Evolutionary conservation across 2,113 vertebrate genomes (phyloP).

Genomic region (Hymenochirus boettgeri): DNA sequence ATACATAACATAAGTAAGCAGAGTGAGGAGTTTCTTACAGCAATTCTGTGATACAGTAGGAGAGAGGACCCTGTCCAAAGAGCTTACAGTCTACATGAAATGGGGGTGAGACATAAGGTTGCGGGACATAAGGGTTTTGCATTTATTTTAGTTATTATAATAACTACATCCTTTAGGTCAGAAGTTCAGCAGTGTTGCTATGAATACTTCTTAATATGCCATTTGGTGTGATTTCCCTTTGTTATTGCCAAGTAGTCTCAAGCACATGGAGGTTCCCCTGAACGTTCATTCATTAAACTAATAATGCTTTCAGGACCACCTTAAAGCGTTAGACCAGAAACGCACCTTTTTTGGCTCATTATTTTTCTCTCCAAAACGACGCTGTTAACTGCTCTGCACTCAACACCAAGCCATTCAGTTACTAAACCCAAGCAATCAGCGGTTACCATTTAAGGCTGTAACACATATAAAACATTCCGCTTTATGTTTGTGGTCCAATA

Average conservation of each 20-base stretch:
- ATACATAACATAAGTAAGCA: no score
- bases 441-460: slow-evolving; percentile 32
- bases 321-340: slow-evolving; percentile 18
- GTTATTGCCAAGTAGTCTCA: not conserved
- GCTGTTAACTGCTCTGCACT: slow-evolving; percentile 3
- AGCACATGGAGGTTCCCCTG: not conserved
- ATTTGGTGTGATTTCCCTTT: no score
- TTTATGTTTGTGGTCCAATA: slow-evolving; percentile 51
- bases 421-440: slow-evolving; percentile 6
- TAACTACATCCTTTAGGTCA: no score
- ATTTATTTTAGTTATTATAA: no score
- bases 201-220: no score
- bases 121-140: no score
- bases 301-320: not conserved
- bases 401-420: slow-evolving; percentile 10
- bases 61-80: no score
- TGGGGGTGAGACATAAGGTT: no score
- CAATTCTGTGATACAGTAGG: no score
- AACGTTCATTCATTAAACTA: not conserved
- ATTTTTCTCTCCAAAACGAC: slow-evolving; percentile 1
- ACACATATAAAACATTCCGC: slow-evolving; percentile 41
- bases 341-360: not conserved
- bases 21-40: no score
- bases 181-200: no score
- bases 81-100: no score